Evolutionary conservation across 2,797 vertebrate species (phyloP), one percentile per base, ranked within the genome.

Genomic region (Lacerta bilineata): DNA sequence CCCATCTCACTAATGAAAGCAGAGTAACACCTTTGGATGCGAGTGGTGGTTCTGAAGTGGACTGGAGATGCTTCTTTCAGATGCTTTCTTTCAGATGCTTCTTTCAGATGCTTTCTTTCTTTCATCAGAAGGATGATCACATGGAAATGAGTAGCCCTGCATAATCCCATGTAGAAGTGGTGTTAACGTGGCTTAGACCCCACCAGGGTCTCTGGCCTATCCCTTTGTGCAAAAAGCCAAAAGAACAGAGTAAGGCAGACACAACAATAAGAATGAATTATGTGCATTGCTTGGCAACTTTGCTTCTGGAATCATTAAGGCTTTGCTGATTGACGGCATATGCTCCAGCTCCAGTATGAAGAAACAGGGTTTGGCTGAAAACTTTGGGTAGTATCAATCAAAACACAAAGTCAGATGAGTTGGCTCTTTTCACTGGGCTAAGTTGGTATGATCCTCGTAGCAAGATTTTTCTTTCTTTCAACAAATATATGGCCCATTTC

Each of bases 241-340:
- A 85, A 33, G 43, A 46, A 76, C 75, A 13, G 7, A 81, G 80
- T 80, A 64, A 84, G 64, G 78, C 33, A 72, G 68, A 10, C 27
- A 59, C 41, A 89, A 80, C 55, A 79, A 84, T 18, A 61, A 66
- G 23, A 64, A 64, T 1, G 23, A 46, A 75, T 50, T 29, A 75
- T 50, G 43, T 41, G 23, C 41, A 29, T 10, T 80, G 36, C 55
- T 89, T 89, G 55, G 78, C 68, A 89, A 66, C 68, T 36, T 4
- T 29, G 80, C 41, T 55, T 23, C 33, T 7, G 33, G 71, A 76
- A 74, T 81, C 10, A 39, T 27, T 69, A 81, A 18, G 11, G 43
- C 43, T 83, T n/a, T 50, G 55, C 41, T 76, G 79, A 83, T 76
- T 68, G 71, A 25, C 15, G 66, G 41, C 80, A 88, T 83, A 88